Evolutionary conservation across 2,888 invertebrate genomes (phyloP).

Genomic region (Hydrotaea cyrtoneurina): DNA sequence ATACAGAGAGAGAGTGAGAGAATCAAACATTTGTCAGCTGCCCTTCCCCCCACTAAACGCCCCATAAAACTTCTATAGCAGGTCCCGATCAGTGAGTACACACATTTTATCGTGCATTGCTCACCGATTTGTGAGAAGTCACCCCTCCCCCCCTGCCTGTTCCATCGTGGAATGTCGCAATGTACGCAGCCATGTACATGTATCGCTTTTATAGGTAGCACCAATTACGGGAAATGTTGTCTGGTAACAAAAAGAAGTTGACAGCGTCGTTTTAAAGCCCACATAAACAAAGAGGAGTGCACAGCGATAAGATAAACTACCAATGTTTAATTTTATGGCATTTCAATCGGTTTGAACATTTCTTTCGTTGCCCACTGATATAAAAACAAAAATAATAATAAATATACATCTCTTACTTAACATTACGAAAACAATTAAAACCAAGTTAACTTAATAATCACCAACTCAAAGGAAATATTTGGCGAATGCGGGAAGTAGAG

Average conservation of each 20-base stretch:
- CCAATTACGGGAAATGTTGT: background rate
- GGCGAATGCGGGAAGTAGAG: background rate
- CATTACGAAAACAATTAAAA: constrained; percentile 1
- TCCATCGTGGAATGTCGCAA: no score
- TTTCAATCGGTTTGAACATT: constrained; percentile 5
- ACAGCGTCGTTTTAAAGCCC: background rate
- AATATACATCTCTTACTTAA: constrained; percentile 21
- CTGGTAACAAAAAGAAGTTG: background rate
- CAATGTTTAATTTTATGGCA: constrained; percentile 6
- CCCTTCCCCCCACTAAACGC: no score
- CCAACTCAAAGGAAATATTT: constrained; percentile 21
- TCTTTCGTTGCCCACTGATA: background rate
- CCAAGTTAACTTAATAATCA: background rate
- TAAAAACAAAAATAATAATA: constrained; percentile 7
- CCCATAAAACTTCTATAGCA: no score
- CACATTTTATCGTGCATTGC: no score
- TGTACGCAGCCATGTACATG: no score
- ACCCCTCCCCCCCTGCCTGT: no score
- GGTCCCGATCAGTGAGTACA: no score
- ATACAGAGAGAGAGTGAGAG: no score
- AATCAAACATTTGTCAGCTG: no score
- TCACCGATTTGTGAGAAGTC: no score
- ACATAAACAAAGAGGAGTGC: background rate
- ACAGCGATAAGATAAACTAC: constrained; percentile 8
- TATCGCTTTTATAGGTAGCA: no score